phyloP scores from a whole-genome alignment of 2,888 invertebrate species.

The Panopea generosa region DNA sequence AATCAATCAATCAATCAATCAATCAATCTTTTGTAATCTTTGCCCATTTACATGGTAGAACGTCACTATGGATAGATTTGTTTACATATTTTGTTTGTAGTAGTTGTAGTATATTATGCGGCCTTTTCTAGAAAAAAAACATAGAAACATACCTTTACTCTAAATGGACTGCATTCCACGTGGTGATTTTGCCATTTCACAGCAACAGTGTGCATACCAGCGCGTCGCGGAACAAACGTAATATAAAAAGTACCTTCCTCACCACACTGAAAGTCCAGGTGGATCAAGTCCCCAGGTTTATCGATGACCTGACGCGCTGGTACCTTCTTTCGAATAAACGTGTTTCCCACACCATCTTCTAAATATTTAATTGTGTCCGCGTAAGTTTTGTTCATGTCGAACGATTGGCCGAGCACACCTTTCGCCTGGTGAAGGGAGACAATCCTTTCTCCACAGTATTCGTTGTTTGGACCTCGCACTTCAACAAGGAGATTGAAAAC shows the following conservation, averaged over 20 bases:
- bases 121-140: too few species aligned
- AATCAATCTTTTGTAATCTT: too few species aligned
- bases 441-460: constrained; percentile 74
- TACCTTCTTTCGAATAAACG: constrained; percentile 72
- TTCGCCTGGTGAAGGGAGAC: constrained; percentile 67
- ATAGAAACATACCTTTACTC: constrained; percentile 69
- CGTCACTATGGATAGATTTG: too few species aligned
- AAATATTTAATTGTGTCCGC: constrained; percentile 56
- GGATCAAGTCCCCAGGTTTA: constrained; percentile 60
- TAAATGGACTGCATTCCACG: constrained; percentile 79
- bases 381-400: constrained; percentile 23
- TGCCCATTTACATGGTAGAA: too few species aligned
- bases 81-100: too few species aligned
- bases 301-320: constrained; percentile 62
- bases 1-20: too few species aligned
- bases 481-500: constrained; percentile 70
- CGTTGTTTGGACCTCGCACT: constrained; percentile 79
- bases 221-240: constrained; percentile 76
- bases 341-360: constrained; percentile 72
- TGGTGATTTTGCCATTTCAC: constrained; percentile 75
- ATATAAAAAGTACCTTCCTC: constrained; percentile 77
- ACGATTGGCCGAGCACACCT: constrained; percentile 31
- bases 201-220: constrained; percentile 75
- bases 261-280: constrained; percentile 76
- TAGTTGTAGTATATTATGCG: too few species aligned